A percentile compares a stretch with the other conserved stretches of the same genome.
phyloP scores from a whole-genome alignment of 2,888 invertebrate species.

The Caenorhabditis panamensis region DNA sequence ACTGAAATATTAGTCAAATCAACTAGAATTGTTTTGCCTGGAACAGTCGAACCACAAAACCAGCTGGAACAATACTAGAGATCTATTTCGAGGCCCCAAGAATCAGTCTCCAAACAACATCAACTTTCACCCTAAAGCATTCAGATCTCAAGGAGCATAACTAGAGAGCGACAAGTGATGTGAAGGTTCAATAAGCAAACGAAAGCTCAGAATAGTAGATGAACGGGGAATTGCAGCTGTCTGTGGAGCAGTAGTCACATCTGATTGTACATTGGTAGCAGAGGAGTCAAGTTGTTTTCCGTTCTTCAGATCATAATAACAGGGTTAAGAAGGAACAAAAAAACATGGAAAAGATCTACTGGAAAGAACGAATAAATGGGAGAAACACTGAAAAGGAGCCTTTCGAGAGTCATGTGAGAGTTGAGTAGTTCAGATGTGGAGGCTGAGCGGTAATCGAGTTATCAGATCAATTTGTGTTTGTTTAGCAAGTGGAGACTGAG shows the following conservation, averaged over 20 bases:
- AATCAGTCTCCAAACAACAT: no score
- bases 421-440: no score
- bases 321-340: background rate
- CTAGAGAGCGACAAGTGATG: background rate
- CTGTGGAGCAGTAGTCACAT: background rate
- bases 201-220: constrained; percentile 1
- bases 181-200: constrained; percentile 17
- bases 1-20: no score
- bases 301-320: background rate
- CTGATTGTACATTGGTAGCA: background rate
- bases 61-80: no score
- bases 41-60: no score
- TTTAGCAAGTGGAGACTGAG: background rate
- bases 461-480: background rate
- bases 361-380: background rate
- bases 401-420: background rate
- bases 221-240: background rate
- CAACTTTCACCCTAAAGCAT: background rate
- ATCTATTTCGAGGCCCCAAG: no score
- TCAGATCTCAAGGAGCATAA: background rate
- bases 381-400: no score
- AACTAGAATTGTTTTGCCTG: no score
- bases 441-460: background rate
- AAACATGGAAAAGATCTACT: constrained; percentile 3
- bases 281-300: background rate